phyloP scores from a whole-genome alignment of 2,797 vertebrate genomes.

The Enteromius argenteus region DNA sequence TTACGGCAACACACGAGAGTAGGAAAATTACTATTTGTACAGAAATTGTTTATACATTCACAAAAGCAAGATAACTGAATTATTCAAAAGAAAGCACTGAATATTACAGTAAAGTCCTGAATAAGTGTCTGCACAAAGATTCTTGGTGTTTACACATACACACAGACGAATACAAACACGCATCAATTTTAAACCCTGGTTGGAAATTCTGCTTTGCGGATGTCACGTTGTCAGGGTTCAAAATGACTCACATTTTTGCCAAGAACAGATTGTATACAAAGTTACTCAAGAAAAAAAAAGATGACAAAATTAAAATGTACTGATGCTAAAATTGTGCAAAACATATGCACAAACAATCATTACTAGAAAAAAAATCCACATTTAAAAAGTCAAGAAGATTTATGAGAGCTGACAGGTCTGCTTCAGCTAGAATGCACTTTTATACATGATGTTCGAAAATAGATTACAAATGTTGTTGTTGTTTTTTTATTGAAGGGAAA shows the following conservation, averaged over 20 bases:
- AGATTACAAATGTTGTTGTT: conserved; percentile 70
- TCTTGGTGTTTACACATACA: conserved; percentile 36
- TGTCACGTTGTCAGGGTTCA: conserved; percentile 22
- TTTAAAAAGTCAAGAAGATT: conserved; percentile 12
- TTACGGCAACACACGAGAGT: conserved; percentile 49
- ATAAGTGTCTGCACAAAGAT: conserved; percentile 66
- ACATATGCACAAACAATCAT: background rate
- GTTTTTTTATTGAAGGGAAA: conserved; percentile 56
- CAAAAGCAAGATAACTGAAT: conserved; percentile 74
- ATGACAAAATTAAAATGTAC: conserved; percentile 54
- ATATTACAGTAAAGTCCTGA: conserved; percentile 74
- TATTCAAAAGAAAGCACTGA: conserved; percentile 79
- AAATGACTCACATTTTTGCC: background rate
- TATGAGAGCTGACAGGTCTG: conserved; percentile 11
- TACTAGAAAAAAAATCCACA: conserved; percentile 28
- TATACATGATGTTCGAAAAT: conserved; percentile 77
- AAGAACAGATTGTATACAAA: conserved; percentile 75
- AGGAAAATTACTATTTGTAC: conserved; percentile 70
- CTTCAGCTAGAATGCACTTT: conserved; percentile 78
- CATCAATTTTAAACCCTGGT: conserved; percentile 46
- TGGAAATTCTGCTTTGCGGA: conserved; percentile 45
- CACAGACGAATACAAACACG: conserved; percentile 37
- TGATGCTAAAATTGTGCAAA: conserved; percentile 38
- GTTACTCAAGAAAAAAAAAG: conserved; percentile 60
- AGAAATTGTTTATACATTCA: conserved; percentile 73